A percentile compares a stretch with the other conserved stretches of the same genome.
Evolutionary conservation across 2,113 vertebrate species (phyloP).

Genomic region (Muscicapa adusta): DNA sequence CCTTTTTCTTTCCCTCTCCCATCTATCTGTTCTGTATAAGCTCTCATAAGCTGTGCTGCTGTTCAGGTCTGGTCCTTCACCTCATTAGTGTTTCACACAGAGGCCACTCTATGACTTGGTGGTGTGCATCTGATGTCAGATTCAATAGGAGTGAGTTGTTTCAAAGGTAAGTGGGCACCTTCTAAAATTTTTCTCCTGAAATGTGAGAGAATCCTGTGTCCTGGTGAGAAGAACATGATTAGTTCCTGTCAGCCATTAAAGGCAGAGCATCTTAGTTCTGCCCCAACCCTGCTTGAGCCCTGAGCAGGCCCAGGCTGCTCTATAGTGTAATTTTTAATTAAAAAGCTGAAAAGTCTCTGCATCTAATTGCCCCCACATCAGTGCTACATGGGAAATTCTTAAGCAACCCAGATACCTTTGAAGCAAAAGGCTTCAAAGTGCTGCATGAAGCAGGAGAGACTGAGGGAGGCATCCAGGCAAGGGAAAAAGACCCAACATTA

Average conservation of each 20-base stretch:
- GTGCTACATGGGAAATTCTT: not conserved
- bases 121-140: not conserved
- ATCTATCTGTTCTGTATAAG: not conserved
- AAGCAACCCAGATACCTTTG: not conserved
- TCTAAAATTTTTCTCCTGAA: not conserved
- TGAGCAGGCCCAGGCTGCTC: not conserved
- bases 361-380: not conserved
- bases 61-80: not conserved
- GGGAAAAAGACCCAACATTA: not conserved
- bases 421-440: not conserved
- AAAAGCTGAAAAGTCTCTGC: not conserved
- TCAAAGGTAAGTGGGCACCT: not conserved
- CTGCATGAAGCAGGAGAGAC: not conserved
- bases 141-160: not conserved
- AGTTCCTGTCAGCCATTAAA: not conserved
- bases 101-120: rapidly evolving
- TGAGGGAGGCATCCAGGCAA: not conserved
- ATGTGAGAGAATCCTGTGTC: not conserved
- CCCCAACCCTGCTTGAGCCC: not conserved
- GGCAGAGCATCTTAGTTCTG: not conserved
- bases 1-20: not conserved
- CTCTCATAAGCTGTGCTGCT: not conserved
- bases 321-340: not conserved
- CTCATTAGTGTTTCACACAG: not conserved
- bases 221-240: rapidly evolving